Base-by-base conservation (phyloP, 2,113 vertebrate species). In the Vidua macroura region DNA sequence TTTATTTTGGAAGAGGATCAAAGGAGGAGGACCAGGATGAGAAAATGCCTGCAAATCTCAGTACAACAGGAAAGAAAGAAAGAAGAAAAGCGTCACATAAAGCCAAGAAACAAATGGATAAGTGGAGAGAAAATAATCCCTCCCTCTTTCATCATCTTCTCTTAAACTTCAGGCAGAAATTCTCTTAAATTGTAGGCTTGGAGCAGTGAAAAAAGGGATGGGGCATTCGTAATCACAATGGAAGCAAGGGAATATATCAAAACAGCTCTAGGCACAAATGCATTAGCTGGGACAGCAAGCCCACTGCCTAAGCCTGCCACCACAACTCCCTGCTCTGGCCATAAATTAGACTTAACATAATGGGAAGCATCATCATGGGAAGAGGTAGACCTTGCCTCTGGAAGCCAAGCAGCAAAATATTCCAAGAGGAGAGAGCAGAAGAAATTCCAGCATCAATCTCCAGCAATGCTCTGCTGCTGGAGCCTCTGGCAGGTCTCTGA, bases 61-160 rank as follows among this genome's bases (percentile, higher is more conserved):
- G 52, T 20, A 33, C 55, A 83, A 77, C 10, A 30, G 55, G 72
- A 69, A 84, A 68, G 37, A 27, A 62, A 37, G 35, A 60, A 23
- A 35, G 35, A 33, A 39, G 37, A 76, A n/a, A n/a, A 64, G 55
- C 16, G n/a, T 43, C 25, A 30, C 17, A 33, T 5, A 69, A 85
- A 90, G 35, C 46, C 91, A 88, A 88, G 58, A 84, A 90, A 80
- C 33, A 86, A 80, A 92, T n/a, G 52, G 76, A 17, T 53, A 88
- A 70, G 39, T 63, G 24, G 22, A 83, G 33, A 92, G 25, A 70
- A 39, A 87, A 85, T 6, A 86, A 88, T 83, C 46, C 19, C 9
- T 83, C 72, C 59, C 11, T 69, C 37, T 69, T 90, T 85, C 63
- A 66, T 76, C 39, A 81, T 83, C 53, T 41, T 63, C 69, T 86